These are phyloP conservation scores for Psettodes erumei DNA, from an alignment of 2,113 vertebrate species.

Conservation along the genomic window DNA sequence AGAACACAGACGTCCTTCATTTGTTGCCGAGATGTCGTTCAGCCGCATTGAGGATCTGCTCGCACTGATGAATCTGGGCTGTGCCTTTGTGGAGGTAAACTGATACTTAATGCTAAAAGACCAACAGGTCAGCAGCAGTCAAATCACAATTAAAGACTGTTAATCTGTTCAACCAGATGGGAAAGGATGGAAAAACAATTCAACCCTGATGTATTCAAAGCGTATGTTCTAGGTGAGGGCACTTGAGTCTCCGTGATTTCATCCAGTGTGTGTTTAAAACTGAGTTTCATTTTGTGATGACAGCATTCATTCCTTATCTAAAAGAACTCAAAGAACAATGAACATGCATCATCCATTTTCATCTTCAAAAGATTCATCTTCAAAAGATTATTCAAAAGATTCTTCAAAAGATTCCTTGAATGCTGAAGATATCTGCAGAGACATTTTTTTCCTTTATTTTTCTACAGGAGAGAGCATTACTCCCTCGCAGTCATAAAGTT, in stretches of 20 bases:
- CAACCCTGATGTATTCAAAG: not conserved
- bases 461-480: not conserved
- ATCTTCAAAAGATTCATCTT: conserved; percentile 33
- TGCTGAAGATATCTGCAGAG: conserved; percentile 1
- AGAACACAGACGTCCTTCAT: conserved; percentile 67
- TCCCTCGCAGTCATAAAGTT: conserved; percentile 39
- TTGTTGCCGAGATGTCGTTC: conserved; percentile 59
- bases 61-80: conserved; percentile 21
- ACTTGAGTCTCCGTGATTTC: not conserved
- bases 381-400: too few species aligned
- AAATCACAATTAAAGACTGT: conserved; percentile 20
- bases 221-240: not conserved
- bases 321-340: not conserved
- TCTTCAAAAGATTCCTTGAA: conserved; percentile 34
- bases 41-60: conserved; percentile 28
- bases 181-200: not conserved
- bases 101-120: too few species aligned
- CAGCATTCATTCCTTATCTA: not conserved
- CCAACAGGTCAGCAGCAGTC: conserved; percentile 17
- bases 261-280: not conserved
- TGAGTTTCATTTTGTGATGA: not conserved
- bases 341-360: conserved; percentile 7
- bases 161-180: not conserved
- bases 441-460: too few species aligned
- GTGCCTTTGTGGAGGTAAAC: conserved; percentile 5